Evolutionary conservation across 2,113 vertebrate species (phyloP), one percentile per base, ranked within the genome.

Genomic region (Pelobates fuscus): DNA sequence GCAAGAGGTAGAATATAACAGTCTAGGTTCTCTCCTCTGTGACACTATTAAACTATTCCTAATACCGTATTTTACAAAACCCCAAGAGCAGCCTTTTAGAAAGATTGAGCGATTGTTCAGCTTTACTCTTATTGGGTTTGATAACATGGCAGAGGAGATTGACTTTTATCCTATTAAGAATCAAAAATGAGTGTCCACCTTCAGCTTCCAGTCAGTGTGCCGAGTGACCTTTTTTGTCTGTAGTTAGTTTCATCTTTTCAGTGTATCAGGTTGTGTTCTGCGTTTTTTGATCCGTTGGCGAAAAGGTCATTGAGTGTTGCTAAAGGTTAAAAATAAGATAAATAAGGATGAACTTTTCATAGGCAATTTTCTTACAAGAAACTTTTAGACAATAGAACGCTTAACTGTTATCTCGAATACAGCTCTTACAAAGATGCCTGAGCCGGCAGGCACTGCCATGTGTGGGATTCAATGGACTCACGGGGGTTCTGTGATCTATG

Each of bases 291-390:
- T 81, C 70, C 46, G 0, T 44, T 78, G 62, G 32, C 77, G 77
- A 66, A 84, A 71, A 75, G 79, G 70, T 70, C 64, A 27, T 3
- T 7, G 1, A 46, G 15, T 72, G 20, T 32, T 54, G 77, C 30
- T 58, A 70, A 81, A 78, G 37, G 49, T 81, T 49, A 73, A 80
- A 80, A 79, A 70, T 68, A 62, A 77, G 62, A 66, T 52, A 71
- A 74, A 3, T 52, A 73, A 75, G 23, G 41, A 66, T 70, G 32
- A 71, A 54, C 68, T 37, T 71, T 79, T 83, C 78, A 70, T 64
- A 70, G 30, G 4, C 43, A 67, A 0, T 70, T 71, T 62, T 63
- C 66, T 30, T 37, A 44, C 78, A 69, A 67, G 37, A 71, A 72
- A 67, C 17, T 64, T 77, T n/a, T 27, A 41, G 30, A 52, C 0